Percentiles rank a stretch among this genome's conserved stretches.
phyloP scores from a whole-genome alignment of 2,888 invertebrate species.

The Cremastobaeus sp. region DNA sequence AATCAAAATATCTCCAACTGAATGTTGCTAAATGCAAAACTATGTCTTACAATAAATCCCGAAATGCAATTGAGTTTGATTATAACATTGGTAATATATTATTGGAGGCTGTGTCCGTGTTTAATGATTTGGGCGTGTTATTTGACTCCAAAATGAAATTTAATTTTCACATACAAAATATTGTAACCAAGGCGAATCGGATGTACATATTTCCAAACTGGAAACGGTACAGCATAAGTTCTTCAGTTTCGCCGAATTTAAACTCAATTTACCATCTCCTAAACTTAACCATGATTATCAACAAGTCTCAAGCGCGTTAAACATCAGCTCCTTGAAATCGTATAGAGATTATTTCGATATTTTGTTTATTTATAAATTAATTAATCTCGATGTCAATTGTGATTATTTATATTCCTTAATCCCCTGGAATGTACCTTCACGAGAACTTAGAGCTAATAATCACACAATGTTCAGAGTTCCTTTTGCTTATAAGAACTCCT shows the following conservation, averaged over 20 bases:
- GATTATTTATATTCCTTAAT: too few relatives aligned
- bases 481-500: too few relatives aligned
- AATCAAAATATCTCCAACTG: not conserved
- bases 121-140: not conserved
- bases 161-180: not conserved
- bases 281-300: not conserved
- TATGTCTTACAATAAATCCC: not conserved
- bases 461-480: too few relatives aligned
- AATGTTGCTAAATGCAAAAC: not conserved
- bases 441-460: too few relatives aligned
- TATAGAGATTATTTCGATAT: too few relatives aligned
- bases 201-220: not conserved
- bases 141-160: not conserved
- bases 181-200: not conserved
- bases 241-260: not conserved
- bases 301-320: not conserved
- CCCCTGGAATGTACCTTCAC: too few relatives aligned
- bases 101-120: not conserved
- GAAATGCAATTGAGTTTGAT: not conserved
- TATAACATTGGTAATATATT: not conserved
- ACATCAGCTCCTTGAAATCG: too few relatives aligned
- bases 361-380: too few relatives aligned
- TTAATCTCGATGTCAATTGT: too few relatives aligned
- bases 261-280: not conserved
- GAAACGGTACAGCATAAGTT: not conserved